Conservation (phyloP, 2,888 invertebrate species). For the Papilio gigon region DNA sequence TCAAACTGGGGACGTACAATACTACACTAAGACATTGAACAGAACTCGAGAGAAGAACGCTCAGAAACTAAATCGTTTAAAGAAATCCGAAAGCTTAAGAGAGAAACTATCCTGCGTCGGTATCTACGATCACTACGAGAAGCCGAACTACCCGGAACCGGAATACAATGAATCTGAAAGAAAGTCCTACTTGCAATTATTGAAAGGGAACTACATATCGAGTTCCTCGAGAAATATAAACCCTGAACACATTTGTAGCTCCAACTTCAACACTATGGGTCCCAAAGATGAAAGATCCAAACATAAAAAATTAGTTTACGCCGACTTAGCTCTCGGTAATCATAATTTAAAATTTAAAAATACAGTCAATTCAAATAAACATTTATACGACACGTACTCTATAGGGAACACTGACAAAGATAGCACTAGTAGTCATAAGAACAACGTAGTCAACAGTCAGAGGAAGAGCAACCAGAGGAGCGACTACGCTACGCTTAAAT, state of each 20-base stretch:
- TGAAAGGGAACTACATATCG: conserved; percentile 80
- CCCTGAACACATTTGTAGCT: conserved; percentile 63
- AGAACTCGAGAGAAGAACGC: conserved; percentile 75
- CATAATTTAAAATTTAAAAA: conserved; percentile 82
- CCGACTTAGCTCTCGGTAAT: conserved; percentile 80
- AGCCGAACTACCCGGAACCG: conserved; percentile 75
- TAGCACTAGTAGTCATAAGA: conserved; percentile 70
- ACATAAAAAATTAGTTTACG: conserved; percentile 80
- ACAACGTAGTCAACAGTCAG: conserved; percentile 66
- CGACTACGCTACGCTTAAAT: conserved; percentile 79
- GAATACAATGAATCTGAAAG: conserved; percentile 75
- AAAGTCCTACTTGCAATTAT: conserved; percentile 73
- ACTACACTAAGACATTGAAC: conserved; percentile 78
- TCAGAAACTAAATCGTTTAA: conserved; percentile 75
- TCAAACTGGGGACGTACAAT: conserved; percentile 71
- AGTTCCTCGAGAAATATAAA: conserved; percentile 75
- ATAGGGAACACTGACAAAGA: conserved; percentile 72
- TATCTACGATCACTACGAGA: conserved; percentile 76
- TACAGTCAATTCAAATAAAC: conserved; percentile 82
- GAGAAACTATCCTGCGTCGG: conserved; percentile 80
- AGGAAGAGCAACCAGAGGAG: conserved; percentile 66
- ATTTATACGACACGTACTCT: conserved; percentile 79
- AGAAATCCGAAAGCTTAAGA: conserved; percentile 78
- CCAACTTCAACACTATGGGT: conserved; percentile 69
- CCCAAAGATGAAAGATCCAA: conserved; percentile 74